These are phyloP conservation scores for Stigmatopora nigra DNA, from an alignment of 2,113 vertebrate species.

Conservation along the genomic window DNA sequence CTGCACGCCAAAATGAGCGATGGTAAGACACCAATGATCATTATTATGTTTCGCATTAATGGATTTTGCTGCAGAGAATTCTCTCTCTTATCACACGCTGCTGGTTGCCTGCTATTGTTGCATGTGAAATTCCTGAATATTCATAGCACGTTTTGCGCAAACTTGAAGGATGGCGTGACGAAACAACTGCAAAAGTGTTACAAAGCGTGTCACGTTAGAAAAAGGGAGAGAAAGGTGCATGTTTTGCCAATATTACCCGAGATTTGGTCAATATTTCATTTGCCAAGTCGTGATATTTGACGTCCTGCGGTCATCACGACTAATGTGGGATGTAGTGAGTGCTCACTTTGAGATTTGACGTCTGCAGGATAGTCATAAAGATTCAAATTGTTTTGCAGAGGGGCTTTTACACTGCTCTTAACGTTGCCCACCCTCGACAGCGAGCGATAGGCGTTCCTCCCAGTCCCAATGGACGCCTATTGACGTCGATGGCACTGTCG, in stretches of 20 bases:
- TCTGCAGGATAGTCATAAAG: conserved; percentile 8
- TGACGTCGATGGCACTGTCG: too few relatives aligned
- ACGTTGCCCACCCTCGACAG: too few relatives aligned
- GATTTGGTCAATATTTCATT: conserved; percentile 12
- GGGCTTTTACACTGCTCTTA: too few relatives aligned
- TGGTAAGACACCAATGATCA: conserved; percentile 45
- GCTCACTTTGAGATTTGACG: conserved; percentile 24
- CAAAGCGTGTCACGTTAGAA: background rate
- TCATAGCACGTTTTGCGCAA: background rate
- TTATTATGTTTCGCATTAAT: background rate
- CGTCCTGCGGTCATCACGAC: conserved; percentile 19
- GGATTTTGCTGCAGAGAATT: background rate
- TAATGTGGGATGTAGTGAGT: conserved; percentile 32
- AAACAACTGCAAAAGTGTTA: conserved; percentile 7
- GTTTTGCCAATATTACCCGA: background rate
- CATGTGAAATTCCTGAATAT: background rate
- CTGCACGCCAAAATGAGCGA: conserved; percentile 47
- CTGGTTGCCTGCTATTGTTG: conserved; percentile 10
- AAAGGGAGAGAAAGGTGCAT: background rate
- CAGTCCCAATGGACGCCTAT: too few relatives aligned
- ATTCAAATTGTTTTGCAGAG: background rate
- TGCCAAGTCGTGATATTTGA: conserved; percentile 20
- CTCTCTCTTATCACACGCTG: background rate
- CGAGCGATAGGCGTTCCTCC: too few relatives aligned
- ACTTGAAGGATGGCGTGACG: background rate